A percentile compares a stretch with the other conserved stretches of the same genome.
These are phyloP conservation scores for Pollenia amentaria DNA, from an alignment of 2,888 invertebrate genomes.

Conservation along the genomic window DNA sequence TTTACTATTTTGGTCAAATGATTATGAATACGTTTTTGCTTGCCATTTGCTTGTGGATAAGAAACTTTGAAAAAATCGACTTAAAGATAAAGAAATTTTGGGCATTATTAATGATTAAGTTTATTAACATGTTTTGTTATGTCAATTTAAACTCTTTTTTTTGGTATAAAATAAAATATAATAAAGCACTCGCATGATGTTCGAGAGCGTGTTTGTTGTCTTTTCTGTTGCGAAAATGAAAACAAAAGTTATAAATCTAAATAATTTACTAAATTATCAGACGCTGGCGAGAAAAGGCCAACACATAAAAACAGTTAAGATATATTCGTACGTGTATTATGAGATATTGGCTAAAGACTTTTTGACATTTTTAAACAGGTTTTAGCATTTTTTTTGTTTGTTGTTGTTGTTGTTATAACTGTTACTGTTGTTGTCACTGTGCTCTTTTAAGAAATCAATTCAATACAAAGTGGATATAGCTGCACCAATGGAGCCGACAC, in stretches of 20 bases:
- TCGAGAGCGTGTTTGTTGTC: not conserved
- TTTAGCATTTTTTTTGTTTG: slow-evolving; percentile 25
- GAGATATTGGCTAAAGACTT: slow-evolving; percentile 52
- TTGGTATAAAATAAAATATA: not conserved
- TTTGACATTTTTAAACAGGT: slow-evolving; percentile 68
- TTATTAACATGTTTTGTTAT: slow-evolving; percentile 52
- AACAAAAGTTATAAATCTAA: slow-evolving; percentile 57
- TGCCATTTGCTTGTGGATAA: slow-evolving; percentile 13
- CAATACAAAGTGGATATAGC: not conserved
- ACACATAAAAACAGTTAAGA: not conserved
- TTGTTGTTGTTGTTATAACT: slow-evolving; percentile 17
- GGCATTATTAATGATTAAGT: slow-evolving; percentile 35
- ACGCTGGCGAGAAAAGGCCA: not conserved
- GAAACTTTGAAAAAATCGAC: not conserved
- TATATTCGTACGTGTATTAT: slow-evolving; percentile 32
- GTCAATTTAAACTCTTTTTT: slow-evolving; percentile 5
- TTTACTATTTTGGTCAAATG: slow-evolving; percentile 39
- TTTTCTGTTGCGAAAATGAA: slow-evolving; percentile 44
- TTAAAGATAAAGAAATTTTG: slow-evolving; percentile 20
- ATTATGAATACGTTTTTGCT: slow-evolving; percentile 36
- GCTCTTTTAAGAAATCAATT: slow-evolving; percentile 19
- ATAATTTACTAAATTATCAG: slow-evolving; percentile 45
- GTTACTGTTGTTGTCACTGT: slow-evolving; percentile 15
- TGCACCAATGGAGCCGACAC: slow-evolving; percentile 5
- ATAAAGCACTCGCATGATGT: slow-evolving; percentile 19